phyloP scores from a whole-genome alignment of 2,797 vertebrate genomes.

The Pangasius larnaudii region DNA sequence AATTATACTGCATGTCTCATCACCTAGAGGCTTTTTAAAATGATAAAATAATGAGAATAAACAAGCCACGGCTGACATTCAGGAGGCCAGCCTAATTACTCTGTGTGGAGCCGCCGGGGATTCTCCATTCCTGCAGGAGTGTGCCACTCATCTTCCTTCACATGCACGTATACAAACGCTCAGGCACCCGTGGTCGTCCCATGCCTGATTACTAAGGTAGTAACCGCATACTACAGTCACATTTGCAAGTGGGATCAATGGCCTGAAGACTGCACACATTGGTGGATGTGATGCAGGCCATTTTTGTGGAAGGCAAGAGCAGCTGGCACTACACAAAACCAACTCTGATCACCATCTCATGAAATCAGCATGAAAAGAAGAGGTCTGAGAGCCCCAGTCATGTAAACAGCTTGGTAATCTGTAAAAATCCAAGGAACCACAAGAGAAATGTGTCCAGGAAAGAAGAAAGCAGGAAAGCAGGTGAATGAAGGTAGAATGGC shows the following conservation, averaged over 20 bases:
- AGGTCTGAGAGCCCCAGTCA: slow-evolving; percentile 7
- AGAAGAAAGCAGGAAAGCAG: not conserved
- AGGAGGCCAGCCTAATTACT: slow-evolving; percentile 87
- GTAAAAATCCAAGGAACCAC: not conserved
- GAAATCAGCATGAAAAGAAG: not conserved
- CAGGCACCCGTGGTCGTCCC: not conserved
- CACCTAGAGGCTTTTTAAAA: slow-evolving; percentile 90
- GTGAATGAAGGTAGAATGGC: not conserved
- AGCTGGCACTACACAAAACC: not conserved
- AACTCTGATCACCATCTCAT: not conserved
- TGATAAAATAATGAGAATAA: slow-evolving; percentile 93
- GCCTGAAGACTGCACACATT: not conserved
- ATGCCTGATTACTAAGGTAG: not conserved
- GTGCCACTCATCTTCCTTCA: slow-evolving; percentile 43
- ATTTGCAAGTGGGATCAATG: not conserved
- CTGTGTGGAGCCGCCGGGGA: slow-evolving; percentile 79
- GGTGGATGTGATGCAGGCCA: not conserved
- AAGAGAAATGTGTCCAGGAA: not conserved
- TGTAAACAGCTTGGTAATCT: not conserved
- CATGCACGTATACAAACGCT: slow-evolving; percentile 4
- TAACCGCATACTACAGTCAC: not conserved
- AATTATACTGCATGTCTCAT: slow-evolving; percentile 89
- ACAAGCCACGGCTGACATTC: slow-evolving; percentile 87
- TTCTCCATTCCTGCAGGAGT: slow-evolving; percentile 70
- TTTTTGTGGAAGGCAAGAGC: not conserved